Base-by-base conservation (phyloP, 2,888 invertebrate genomes). In the Ceramica pisi region DNA sequence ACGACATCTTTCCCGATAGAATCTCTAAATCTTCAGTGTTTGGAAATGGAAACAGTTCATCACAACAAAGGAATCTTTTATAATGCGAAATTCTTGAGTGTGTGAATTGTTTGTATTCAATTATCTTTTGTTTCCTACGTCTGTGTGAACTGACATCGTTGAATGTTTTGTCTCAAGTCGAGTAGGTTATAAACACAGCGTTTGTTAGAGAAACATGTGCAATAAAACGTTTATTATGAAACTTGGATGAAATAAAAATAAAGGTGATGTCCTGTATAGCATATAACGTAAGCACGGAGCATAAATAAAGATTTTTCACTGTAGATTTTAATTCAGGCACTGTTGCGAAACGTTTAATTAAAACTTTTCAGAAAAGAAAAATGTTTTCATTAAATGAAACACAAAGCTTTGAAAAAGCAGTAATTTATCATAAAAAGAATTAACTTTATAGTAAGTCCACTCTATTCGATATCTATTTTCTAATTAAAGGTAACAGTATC, bases 1-100 rank as follows among this genome's bases (percentile, higher is more conserved):
- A 63, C 41, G 56, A 77, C 55, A n/a, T 75, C 53, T 63, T 55
- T 70, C 41, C 46, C 53, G 50, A 66, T 63, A 53, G 41, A 55
- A 69, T 67, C 48, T 35, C 48, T 76, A 72, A 63, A 70, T 76
- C 61, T 71, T 65, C 38, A 50, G 67, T 63, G 66, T 75, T 80
- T 75, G 55, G 62, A 78, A 77, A 70, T 75, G 55, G 62, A 78
- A 77, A 70, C 57, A 79, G 71, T 80, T 70, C 61, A 72, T 77
- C 68, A 74, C 68, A 74, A 82, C 78, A 85, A 81, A 81, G 67
- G 68, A 77, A 73, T 81, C 63, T 71, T 75, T 75, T 71, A 81
- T 78, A 77, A 78, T 79, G 75, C 75, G 78, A 77, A 69, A 76
- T 82, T 77, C 70, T 71, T 79, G 59, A 75, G 61, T 72, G 74